phyloP scores from a whole-genome alignment of 1,140 invertebrate species.

The Fragariocoptes setiger region DNA sequence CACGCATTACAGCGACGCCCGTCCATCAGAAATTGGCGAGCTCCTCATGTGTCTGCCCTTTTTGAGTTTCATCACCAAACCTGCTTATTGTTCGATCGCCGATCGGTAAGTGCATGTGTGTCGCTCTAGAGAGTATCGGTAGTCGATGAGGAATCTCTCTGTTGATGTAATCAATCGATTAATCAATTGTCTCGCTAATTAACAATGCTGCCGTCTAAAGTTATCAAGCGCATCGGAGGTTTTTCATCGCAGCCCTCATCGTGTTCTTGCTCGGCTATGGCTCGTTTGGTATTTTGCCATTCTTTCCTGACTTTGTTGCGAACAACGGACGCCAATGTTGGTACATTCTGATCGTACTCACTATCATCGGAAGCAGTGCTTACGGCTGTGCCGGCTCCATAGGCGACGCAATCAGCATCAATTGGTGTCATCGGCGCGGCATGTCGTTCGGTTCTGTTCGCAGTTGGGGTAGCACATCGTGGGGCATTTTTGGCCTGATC shows the following conservation, averaged over 20 bases:
- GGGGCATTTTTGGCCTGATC: neutral
- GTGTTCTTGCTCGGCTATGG: conserved; percentile 9
- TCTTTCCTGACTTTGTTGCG: neutral
- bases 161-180: no score
- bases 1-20: neutral
- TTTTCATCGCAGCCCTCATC: conserved; percentile 9
- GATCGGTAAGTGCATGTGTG: no score
- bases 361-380: neutral
- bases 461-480: neutral
- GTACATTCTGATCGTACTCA: neutral
- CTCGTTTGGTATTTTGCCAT: conserved; percentile 1
- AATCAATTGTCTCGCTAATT: no score
- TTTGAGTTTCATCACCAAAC: neutral
- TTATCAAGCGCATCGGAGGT: neutral
- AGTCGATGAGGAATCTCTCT: no score
- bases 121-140: no score
- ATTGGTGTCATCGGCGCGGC: neutral
- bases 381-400: neutral
- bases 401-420: neutral
- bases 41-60: neutral
- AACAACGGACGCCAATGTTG: neutral
- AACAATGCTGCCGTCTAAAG: no score
- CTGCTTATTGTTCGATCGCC: neutral
- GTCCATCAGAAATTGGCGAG: neutral
- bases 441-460: neutral